Percentiles rank a stretch among this genome's conserved stretches.
Evolutionary conservation across 2,113 vertebrate species (phyloP).

Genomic region (Paramormyrops kingsleyae): DNA sequence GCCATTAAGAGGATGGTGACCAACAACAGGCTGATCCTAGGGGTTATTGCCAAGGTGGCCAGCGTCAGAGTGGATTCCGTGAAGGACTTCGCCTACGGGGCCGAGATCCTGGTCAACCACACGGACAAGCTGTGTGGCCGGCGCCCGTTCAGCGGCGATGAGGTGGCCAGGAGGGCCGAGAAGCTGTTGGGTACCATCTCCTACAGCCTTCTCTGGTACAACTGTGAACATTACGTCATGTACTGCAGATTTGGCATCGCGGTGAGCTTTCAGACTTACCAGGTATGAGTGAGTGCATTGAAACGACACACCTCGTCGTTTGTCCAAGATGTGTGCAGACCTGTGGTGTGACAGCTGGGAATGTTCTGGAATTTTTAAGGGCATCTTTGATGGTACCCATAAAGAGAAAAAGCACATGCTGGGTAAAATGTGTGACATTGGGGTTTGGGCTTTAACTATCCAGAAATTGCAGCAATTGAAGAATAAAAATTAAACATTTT

Average conservation of each 20-base stretch:
- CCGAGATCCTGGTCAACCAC: conserved; percentile 77
- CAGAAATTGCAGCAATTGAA: background rate
- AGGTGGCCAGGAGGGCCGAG: conserved; percentile 79
- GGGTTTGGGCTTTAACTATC: background rate
- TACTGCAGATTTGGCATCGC: conserved; percentile 82
- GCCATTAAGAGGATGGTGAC: conserved; percentile 74
- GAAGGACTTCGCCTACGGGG: conserved; percentile 85
- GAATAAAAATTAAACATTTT: background rate
- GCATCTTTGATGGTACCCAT: background rate
- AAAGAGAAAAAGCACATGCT: background rate
- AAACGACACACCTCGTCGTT: background rate
- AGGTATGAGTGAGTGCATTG: conserved; percentile 58
- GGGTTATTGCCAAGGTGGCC: conserved; percentile 73
- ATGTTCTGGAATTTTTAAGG: background rate
- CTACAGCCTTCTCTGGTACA: conserved; percentile 95
- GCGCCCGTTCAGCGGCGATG: conserved; percentile 68
- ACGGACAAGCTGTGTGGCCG: conserved; percentile 73
- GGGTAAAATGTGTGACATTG: background rate
- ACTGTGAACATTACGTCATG: conserved; percentile 96
- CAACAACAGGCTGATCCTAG: conserved; percentile 80
- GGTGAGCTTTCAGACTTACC: conserved; percentile 85
- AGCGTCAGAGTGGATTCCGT: conserved; percentile 85
- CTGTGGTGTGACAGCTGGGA: background rate
- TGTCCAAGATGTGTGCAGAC: background rate
- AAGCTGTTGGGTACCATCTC: conserved; percentile 69